phyloP scores from a whole-genome alignment of 2,888 invertebrate genomes.

The Augochlorella aurata region DNA sequence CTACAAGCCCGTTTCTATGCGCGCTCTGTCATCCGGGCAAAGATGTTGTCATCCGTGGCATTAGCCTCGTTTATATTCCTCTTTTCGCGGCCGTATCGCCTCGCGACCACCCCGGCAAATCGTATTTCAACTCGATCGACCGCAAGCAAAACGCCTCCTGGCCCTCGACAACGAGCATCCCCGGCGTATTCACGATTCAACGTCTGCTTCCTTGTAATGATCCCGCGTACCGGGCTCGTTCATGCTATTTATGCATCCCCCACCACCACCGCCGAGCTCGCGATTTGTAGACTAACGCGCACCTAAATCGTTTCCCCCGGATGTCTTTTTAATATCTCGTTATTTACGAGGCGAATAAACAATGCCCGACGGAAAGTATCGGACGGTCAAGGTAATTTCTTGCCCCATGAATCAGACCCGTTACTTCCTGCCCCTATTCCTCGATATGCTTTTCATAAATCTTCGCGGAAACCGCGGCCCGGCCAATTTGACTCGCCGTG shows the following conservation, averaged over 20 bases:
- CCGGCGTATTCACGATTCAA: conserved; percentile 29
- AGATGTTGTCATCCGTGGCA: conserved; percentile 75
- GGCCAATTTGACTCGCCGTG: background rate
- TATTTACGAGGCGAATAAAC: conserved; percentile 8
- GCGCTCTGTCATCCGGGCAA: conserved; percentile 66
- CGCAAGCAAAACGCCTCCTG: background rate
- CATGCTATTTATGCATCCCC: conserved; percentile 30
- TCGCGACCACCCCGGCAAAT: conserved; percentile 59
- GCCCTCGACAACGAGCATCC: too few relatives aligned
- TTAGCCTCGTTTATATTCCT: conserved; percentile 69
- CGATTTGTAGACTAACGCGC: background rate
- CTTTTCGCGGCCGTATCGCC: conserved; percentile 48
- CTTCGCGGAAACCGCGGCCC: background rate
- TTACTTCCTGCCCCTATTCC: background rate
- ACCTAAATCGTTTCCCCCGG: conserved; percentile 8
- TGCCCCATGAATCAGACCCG: background rate
- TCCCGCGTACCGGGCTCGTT: conserved; percentile 8
- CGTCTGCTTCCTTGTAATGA: conserved; percentile 35
- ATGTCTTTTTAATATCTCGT: background rate
- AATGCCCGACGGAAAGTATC: conserved; percentile 8
- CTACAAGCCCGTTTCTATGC: conserved; percentile 65
- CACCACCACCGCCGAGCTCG: background rate
- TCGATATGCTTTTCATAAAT: background rate
- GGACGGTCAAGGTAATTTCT: conserved; percentile 10
- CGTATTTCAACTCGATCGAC: conserved; percentile 61